phyloP scores from a whole-genome alignment of 2,113 vertebrate species.

The Peromyscus maniculatus region DNA sequence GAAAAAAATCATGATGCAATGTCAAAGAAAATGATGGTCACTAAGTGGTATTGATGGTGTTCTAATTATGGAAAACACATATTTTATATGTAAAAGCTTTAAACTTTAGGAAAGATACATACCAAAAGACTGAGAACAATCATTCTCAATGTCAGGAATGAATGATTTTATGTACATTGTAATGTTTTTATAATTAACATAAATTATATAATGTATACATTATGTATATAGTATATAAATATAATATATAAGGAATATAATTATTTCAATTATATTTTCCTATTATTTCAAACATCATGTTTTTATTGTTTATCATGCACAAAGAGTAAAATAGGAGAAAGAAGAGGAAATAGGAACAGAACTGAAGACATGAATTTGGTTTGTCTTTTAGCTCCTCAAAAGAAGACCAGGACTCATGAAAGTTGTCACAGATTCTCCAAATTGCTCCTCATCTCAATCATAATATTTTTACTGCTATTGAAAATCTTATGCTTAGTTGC shows the following conservation, averaged over 20 bases:
- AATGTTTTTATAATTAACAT: neutral
- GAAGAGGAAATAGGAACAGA: too few relatives aligned
- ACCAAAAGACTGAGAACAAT: neutral
- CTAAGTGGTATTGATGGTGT: neutral
- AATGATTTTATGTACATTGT: neutral
- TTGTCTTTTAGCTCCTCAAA: too few relatives aligned
- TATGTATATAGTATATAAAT: too few relatives aligned
- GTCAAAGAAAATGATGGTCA: neutral
- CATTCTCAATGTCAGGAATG: neutral
- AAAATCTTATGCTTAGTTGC: constrained; percentile 13
- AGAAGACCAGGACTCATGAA: too few relatives aligned
- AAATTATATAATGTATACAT: too few relatives aligned
- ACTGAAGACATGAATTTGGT: too few relatives aligned
- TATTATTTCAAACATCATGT: too few relatives aligned
- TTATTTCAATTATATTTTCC: too few relatives aligned
- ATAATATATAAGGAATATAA: too few relatives aligned
- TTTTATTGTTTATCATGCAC: too few relatives aligned
- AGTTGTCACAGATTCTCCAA: too few relatives aligned
- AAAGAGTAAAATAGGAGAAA: too few relatives aligned
- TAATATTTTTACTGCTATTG: constrained; percentile 53
- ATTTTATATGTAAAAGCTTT: neutral
- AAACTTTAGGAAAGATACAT: constrained; percentile 15
- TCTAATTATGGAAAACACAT: neutral
- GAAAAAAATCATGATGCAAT: neutral
- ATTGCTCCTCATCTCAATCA: neutral